Base-by-base conservation (phyloP, 2,113 vertebrate species). In the Chlorocebus sabaeus region DNA sequence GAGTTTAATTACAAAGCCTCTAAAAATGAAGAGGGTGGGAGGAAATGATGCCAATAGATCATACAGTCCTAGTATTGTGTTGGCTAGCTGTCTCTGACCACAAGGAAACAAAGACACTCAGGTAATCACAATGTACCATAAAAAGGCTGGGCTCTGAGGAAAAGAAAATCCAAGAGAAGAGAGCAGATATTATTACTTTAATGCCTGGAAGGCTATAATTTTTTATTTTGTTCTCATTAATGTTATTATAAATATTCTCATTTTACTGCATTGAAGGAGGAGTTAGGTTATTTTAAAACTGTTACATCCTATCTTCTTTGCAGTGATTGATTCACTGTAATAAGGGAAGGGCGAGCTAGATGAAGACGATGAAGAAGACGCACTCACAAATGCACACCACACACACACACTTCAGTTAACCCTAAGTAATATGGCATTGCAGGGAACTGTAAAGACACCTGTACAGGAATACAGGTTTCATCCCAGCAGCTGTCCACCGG, bases 1-100 rank as follows among this genome's bases (percentile, higher is more conserved):
- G 59, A 92, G 59, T 94, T 97, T 96, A 97, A 97, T 98, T 97
- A 96, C 45, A 98, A 96, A 92, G 11, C 85, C 76, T 94, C 90
- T 97, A 67, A 93, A 97, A 96, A 78, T 93, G 72, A 96, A 86
- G 38, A 52, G 32, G 22, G 76, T 55, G 13, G 67, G 23, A 88
- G 64, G 16, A 70, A 92, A 93, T 76, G 76, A 55, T 79, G n/a
- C 50, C 84, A 84, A 64, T 79, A 93, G 68, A 78, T 91, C 78
- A 93, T 8, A 93, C 23, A 68, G 72, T 72, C 25, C 23, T 48
- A 32, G 73, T 70, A 68, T 52, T 89, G 32, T 68, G 45, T 81
- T 84, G 48, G 57, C 64, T 96, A 30, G 20, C 59, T 93, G 10
- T 75, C 81, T 83, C 80, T 59, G 38, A 84, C n/a, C 16, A 27